Base-by-base conservation (phyloP, 2,797 vertebrate species). In the Cossypha dichroa region DNA sequence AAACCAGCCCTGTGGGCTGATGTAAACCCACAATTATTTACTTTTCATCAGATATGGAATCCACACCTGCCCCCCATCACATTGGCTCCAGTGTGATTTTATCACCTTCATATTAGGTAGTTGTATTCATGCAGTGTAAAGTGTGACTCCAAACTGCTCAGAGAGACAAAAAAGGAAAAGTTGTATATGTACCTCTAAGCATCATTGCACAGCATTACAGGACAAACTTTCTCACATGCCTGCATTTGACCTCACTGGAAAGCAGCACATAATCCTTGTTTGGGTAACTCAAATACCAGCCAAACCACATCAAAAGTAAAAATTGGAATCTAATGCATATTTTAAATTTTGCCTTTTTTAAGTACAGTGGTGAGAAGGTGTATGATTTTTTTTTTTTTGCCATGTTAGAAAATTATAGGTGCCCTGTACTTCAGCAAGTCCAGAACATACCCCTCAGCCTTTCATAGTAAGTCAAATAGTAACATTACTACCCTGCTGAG, bases 261-360 rank as follows among this genome's bases (percentile, higher is more conserved):
- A 88, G 43, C 17, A 52, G 18, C 51, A 52, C 29, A 56, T 10
- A 59, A 52, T 72, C 45, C 60, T 15, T 40, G 12, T 41, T 67
- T 70, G 28, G 14, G 18, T 36, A 36, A 36, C 36, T 73, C 18
- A 13, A 73, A 66, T 40, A 59, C 12, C 33, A 82, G 33, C 8
- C 76, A 70, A 84, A 78, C 8, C 17, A 34, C 21, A 82, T 10
- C 23, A 51, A 31, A 83, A 82, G 38, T 25, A 49, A 25, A 56
- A 66, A 58, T 0, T 79, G n/a, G 4, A 82, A 5, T 36, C n/a
- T 58, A 85, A 68, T 0, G 0, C 28, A 23, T 21, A 64, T 36
- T 45, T 55, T 9, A 74, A 74, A 6, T 48, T 59, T 70, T 70
- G 17, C 7, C 2, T 34, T 22, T 76, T 85, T 51, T 16, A 82